Base-by-base conservation (phyloP, 2,888 invertebrate genomes). In the Bombylius discolor region DNA sequence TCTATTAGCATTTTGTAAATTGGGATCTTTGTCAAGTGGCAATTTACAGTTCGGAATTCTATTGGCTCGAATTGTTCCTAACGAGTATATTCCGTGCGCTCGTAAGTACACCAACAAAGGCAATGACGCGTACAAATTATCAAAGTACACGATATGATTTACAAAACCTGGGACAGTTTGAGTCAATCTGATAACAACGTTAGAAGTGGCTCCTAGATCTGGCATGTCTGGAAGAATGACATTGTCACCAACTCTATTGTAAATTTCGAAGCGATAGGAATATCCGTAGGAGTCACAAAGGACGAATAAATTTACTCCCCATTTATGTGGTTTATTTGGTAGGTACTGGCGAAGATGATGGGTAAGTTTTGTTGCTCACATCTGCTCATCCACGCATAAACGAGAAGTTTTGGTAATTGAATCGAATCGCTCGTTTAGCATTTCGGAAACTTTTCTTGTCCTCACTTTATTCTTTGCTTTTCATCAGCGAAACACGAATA, bases 341-440 rank as follows among this genome's bases (percentile, higher is more conserved):
- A 59, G 56, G 50, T 61, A 58, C n/a, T 59, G 53, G 1, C 56
- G 55, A 32, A 60, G 42, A 47, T 62, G 51, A 51, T 59, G 58
- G 34, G 49, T 55, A 23, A 59, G 56, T 59, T 61, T 61, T 14
- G 53, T 49, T 39, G 32, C 59, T 49, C 56, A 62, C 59, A 61
- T 59, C 58, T 62, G 58, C n/a, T 62, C 59, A n/a, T 62, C 59
- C 9, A 58, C 52, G 50, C 57, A 61, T 45, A 58, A 57, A 23
- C 58, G 60, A 34, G 53, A 53, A 47, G 58, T 47, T 56, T 62
- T 61, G 56, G 60, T 58, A 47, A 62, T 56, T 5, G 57, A 60
- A 48, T 61, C 62, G 58, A 61, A 59, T 14, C 57, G 51, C 46
- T 55, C 33, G 47, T 59, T 62, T 11, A 62, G 55, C 13, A 32